Evolutionary conservation across 2,797 vertebrate species (phyloP).

Genomic region (Betta splendens): DNA sequence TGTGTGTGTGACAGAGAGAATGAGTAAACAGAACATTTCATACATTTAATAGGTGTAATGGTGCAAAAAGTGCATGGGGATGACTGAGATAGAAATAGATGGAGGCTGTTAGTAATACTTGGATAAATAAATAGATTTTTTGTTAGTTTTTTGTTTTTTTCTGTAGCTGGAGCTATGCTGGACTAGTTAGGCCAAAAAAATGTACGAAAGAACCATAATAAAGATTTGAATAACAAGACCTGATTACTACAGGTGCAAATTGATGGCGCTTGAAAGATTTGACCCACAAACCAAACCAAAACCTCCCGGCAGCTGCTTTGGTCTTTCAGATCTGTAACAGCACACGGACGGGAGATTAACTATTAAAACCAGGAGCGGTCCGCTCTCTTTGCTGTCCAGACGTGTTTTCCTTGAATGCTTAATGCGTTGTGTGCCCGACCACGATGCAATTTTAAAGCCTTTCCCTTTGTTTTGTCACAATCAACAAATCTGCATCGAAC

Average conservation of each 20-base stretch:
- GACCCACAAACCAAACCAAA: conserved; percentile 11
- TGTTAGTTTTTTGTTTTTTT: too few species aligned
- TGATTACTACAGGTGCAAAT: too few species aligned
- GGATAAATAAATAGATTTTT: too few species aligned
- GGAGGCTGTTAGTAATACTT: conserved; percentile 45
- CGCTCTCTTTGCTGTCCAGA: neutral
- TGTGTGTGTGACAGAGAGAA: too few species aligned
- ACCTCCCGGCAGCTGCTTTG: neutral
- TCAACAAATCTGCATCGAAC: too few species aligned
- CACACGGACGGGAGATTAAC: conserved; percentile 12
- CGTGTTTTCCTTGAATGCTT: conserved; percentile 13
- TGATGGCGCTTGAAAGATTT: conserved; percentile 4
- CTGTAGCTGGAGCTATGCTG: too few species aligned
- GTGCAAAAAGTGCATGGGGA: conserved; percentile 44
- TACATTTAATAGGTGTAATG: conserved; percentile 51
- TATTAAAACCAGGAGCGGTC: conserved; percentile 5
- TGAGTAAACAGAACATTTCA: conserved; percentile 45
- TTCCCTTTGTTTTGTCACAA: too few species aligned
- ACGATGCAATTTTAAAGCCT: too few species aligned
- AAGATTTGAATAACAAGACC: too few species aligned
- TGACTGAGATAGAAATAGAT: conserved; percentile 63
- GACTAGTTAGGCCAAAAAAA: too few species aligned
- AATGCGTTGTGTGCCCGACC: too few species aligned
- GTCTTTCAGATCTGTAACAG: conserved; percentile 9
- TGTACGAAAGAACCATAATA: too few species aligned